A percentile compares a stretch with the other conserved stretches of the same genome.
Evolutionary conservation across 2,113 vertebrate species (phyloP).

Genomic region (Indri indri): DNA sequence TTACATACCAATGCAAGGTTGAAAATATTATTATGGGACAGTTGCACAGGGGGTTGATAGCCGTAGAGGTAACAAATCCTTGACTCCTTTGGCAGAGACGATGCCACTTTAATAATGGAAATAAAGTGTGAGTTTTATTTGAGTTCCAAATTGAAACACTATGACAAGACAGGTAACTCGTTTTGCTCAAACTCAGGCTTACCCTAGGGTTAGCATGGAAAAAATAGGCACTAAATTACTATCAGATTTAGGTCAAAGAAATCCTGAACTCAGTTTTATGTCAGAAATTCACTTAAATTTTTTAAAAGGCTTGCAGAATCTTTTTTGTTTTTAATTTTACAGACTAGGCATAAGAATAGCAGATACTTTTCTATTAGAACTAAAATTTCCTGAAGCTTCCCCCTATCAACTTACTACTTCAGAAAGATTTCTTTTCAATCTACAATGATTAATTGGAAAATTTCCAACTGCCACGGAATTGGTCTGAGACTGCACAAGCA

Average conservation of each 20-base stretch:
- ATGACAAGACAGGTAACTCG: neutral
- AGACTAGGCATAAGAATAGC: neutral
- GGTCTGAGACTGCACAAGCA: neutral
- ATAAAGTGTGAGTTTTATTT: neutral
- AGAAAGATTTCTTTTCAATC: constrained; percentile 3
- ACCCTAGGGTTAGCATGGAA: neutral
- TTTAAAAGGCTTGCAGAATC: neutral
- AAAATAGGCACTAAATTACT: constrained; percentile 10
- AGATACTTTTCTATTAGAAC: neutral
- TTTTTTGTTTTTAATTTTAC: neutral
- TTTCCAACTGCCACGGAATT: neutral
- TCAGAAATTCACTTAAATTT: neutral
- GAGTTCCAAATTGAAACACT: neutral
- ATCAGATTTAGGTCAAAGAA: neutral
- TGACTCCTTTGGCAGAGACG: neutral
- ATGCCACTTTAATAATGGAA: neutral
- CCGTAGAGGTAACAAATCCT: neutral
- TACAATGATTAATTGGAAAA: constrained; percentile 6
- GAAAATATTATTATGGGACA: neutral
- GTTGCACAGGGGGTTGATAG: neutral
- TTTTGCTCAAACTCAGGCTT: neutral
- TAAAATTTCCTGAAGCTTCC: neutral
- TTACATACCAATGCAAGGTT: neutral
- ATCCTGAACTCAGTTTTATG: neutral
- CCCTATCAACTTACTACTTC: neutral